A percentile compares a stretch with the other conserved stretches of the same genome.
These are phyloP conservation scores for Plectrocnemia conspersa DNA, from an alignment of 1,140 invertebrate species.

Conservation along the genomic window DNA sequence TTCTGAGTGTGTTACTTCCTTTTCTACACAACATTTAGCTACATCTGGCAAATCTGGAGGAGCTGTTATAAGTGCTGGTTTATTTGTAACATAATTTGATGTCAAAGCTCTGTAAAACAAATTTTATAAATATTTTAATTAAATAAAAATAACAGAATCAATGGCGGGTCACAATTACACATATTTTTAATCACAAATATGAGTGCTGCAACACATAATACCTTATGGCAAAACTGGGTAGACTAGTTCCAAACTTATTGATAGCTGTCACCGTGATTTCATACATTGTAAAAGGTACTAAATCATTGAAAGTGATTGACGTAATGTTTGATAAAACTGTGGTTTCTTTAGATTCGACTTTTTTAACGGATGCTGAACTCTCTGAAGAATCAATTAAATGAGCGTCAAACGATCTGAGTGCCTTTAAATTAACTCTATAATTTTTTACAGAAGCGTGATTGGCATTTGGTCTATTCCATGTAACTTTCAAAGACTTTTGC, in stretches of 20 bases:
- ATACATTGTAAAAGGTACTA: constrained; percentile 74
- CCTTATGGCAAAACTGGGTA: constrained; percentile 64
- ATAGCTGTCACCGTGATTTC: constrained; percentile 67
- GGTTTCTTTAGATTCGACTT: constrained; percentile 36
- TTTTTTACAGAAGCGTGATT: constrained; percentile 61
- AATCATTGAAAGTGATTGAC: constrained; percentile 55
- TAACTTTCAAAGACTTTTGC: constrained; percentile 63
- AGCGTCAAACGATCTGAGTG: constrained; percentile 61
- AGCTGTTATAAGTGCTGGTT: constrained; percentile 46
- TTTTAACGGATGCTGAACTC: constrained; percentile 32
- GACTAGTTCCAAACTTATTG: constrained; percentile 68
- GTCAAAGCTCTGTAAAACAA: constrained; percentile 21
- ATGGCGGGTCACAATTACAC: too few species aligned
- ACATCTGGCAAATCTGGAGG: constrained; percentile 65
- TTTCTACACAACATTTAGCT: constrained; percentile 62
- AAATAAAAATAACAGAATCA: too few species aligned
- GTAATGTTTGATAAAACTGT: constrained; percentile 55
- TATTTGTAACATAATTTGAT: constrained; percentile 17
- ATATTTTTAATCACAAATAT: too few species aligned
- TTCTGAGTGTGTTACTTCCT: constrained; percentile 65
- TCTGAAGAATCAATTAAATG: constrained; percentile 49
- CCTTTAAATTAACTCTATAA: constrained; percentile 68
- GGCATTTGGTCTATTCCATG: constrained; percentile 61
- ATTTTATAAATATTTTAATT: too few species aligned
- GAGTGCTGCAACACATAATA: constrained; percentile 29